These are phyloP conservation scores for Rapana venosa DNA, from an alignment of 2,888 invertebrate species.

Conservation along the genomic window DNA sequence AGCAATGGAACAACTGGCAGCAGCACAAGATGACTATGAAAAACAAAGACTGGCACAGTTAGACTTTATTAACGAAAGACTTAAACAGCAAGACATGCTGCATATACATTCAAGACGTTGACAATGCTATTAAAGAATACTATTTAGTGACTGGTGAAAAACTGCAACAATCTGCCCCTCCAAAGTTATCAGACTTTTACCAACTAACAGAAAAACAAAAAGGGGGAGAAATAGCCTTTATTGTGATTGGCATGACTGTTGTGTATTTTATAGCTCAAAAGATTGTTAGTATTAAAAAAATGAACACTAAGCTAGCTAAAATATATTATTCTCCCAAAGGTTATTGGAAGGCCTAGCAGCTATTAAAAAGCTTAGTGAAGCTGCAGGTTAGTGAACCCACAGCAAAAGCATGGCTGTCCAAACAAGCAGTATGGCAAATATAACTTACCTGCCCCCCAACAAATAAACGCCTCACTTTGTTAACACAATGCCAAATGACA, in stretches of 20 bases:
- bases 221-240: background rate
- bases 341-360: slow-evolving; percentile 35
- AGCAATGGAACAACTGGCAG: background rate
- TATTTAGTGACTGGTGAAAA: background rate
- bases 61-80: background rate
- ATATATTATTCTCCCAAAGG: slow-evolving; percentile 12
- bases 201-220: background rate
- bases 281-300: background rate
- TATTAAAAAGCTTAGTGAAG: slow-evolving; percentile 26
- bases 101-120: background rate
- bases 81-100: background rate
- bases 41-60: background rate
- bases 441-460: slow-evolving; percentile 37
- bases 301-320: background rate
- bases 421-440: slow-evolving; percentile 43
- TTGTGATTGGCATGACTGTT: background rate
- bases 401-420: slow-evolving; percentile 34
- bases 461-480: slow-evolving; percentile 19
- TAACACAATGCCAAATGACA: slow-evolving; percentile 30
- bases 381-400: slow-evolving; percentile 20
- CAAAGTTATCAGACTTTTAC: background rate
- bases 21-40: background rate
- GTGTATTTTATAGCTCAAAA: background rate
- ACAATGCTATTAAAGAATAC: background rate
- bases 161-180: background rate